These are phyloP conservation scores for Cryptops parisi DNA, from an alignment of 2,888 invertebrate species.

Conservation along the genomic window DNA sequence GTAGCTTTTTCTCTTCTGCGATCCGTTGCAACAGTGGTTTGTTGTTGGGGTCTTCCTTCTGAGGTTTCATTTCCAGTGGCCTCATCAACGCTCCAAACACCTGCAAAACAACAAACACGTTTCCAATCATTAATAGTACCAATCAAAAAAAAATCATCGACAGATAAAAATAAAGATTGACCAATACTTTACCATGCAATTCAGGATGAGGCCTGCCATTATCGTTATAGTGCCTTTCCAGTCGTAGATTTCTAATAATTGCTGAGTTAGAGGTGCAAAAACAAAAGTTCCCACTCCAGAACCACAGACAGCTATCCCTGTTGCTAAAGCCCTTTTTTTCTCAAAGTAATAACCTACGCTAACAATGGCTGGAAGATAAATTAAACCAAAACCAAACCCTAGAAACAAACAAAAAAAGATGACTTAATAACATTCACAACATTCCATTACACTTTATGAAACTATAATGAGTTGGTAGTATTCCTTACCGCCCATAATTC, in stretches of 20 bases:
- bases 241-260: constrained; percentile 57
- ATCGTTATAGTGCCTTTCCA: constrained; percentile 87
- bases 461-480: too few relatives aligned
- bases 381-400: constrained; percentile 85
- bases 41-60: constrained; percentile 14
- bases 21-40: constrained; percentile 78
- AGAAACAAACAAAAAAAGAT: constrained; percentile 21
- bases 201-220: constrained; percentile 79
- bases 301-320: constrained; percentile 64
- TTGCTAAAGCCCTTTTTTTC: constrained; percentile 82
- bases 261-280: constrained; percentile 78
- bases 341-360: constrained; percentile 97
- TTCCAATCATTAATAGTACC: background rate
- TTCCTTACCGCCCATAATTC: constrained; percentile 36
- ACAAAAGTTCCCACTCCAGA: constrained; percentile 91
- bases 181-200: constrained; percentile 57
- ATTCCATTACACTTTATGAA: background rate
- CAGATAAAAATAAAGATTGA: too few relatives aligned
- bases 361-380: constrained; percentile 91
- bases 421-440: background rate
- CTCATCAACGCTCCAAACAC: constrained; percentile 36
- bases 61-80: constrained; percentile 29
- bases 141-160: too few relatives aligned
- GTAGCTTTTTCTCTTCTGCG: constrained; percentile 81
- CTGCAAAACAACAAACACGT: background rate